Evolutionary conservation across 2,113 vertebrate species (phyloP), one percentile per base, ranked within the genome.

Genomic region (Gymnogyps californianus): DNA sequence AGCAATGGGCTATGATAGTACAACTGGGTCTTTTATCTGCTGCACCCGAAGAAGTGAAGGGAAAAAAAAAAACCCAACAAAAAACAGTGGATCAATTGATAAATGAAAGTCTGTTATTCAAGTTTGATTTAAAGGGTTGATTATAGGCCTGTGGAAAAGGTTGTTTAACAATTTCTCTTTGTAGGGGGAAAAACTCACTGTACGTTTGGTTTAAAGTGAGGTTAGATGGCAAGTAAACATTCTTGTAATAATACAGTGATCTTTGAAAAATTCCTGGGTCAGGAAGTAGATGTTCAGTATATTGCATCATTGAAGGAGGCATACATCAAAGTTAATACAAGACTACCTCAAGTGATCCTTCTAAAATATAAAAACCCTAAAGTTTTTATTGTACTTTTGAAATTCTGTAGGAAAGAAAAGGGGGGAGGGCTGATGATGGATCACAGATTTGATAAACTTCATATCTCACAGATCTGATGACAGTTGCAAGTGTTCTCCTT

Each of bases 141-240:
- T 92, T 94, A 93, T 49, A 61, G 82, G 67, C 38, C 74, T 88
- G 66, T 72, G 89, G 64, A 87, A 96, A 97, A 91, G 28, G 52
- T 76, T 83, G 54, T 85, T 92, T 87, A 91, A 95, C 94, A 95
- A 65, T 94, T 94, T 96, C 81, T 82, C 93, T 97, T 96, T 96
- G 93, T 91, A 47, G 81, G n/a, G 47, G 3, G n/a, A 89, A 95
- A 96, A 94, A 29, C 58, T 87, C 81, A 32, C 89, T 28, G 64
- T 79, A 87, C 40, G 28, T 97, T 97, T 85, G 59, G 78, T 94
- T 97, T 87, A 91, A 97, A 97, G 91, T 80, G 87, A 96, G 94
- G 94, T 94, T 96, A 96, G 92, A 94, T 96, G 95, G 96, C 91
- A 97, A 98, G 97, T 97, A 98, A 98, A 98, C 90, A 96, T 90